These are phyloP conservation scores for Bimastos eiseni DNA, from an alignment of 2,888 invertebrate genomes.

Conservation along the genomic window DNA sequence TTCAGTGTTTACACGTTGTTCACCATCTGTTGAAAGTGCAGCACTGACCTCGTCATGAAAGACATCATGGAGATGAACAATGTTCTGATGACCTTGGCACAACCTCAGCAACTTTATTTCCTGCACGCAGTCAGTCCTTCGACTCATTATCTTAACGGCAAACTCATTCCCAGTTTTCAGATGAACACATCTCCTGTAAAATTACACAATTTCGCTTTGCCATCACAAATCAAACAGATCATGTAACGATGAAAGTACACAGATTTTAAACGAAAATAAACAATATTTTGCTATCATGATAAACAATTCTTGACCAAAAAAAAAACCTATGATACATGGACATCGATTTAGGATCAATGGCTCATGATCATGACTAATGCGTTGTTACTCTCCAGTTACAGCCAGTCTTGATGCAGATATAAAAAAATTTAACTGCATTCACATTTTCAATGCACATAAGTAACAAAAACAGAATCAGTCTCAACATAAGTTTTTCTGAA, in stretches of 20 bases:
- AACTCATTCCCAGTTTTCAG: constrained; percentile 75
- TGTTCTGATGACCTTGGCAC: constrained; percentile 86
- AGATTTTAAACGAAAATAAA: neutral
- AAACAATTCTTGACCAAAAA: neutral
- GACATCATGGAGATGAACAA: constrained; percentile 82
- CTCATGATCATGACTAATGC: no score
- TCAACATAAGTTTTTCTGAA: neutral
- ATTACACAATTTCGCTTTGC: neutral
- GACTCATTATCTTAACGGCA: constrained; percentile 84
- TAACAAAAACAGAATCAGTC: neutral
- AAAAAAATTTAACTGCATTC: no score
- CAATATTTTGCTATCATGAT: neutral
- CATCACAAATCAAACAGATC: neutral
- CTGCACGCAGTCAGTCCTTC: constrained; percentile 70
- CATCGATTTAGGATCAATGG: no score
- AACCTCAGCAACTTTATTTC: constrained; percentile 79
- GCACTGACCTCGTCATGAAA: constrained; percentile 74
- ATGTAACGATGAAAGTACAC: neutral
- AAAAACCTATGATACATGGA: neutral
- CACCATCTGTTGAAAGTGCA: neutral
- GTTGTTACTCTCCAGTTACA: no score
- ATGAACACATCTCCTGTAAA: constrained; percentile 73
- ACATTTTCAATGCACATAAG: no score
- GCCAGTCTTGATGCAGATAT: no score
- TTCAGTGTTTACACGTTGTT: no score